A percentile compares a stretch with the other conserved stretches of the same genome.
Evolutionary conservation across 2,888 invertebrate species (phyloP).

Genomic region (Calliscelio sp.): DNA sequence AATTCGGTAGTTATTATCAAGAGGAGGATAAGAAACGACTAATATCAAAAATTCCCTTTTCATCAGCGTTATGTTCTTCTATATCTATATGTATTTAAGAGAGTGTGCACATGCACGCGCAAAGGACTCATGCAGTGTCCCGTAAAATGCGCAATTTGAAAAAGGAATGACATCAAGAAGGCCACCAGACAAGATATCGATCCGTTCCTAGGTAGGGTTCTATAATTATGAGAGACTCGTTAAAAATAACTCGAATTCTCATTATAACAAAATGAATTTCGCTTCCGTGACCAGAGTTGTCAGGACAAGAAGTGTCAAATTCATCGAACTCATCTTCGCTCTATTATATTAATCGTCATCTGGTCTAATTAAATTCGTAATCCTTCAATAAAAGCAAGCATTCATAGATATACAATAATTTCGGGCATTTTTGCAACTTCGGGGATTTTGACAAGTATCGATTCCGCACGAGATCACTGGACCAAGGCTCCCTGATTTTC

Average conservation of each 20-base stretch:
- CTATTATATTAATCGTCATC: slow-evolving; percentile 35
- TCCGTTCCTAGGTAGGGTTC: slow-evolving; percentile 36
- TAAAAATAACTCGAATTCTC: slow-evolving; percentile 59
- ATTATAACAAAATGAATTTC: slow-evolving; percentile 40
- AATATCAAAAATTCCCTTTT: slow-evolving; percentile 41
- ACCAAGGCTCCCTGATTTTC: slow-evolving; percentile 9
- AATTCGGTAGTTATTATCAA: too few species aligned
- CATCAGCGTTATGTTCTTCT: slow-evolving; percentile 26
- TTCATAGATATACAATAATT: too few species aligned
- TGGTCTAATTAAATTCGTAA: not conserved
- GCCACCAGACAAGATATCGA: slow-evolving; percentile 55
- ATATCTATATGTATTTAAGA: too few species aligned
- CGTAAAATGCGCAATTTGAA: slow-evolving; percentile 60
- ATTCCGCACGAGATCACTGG: slow-evolving; percentile 8
- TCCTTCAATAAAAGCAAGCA: too few species aligned
- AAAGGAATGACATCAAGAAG: slow-evolving; percentile 64
- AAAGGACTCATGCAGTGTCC: slow-evolving; percentile 48
- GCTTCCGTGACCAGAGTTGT: not conserved
- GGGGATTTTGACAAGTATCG: slow-evolving; percentile 15
- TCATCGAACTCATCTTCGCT: slow-evolving; percentile 41
- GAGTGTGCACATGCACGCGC: slow-evolving; percentile 15
- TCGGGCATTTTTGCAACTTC: not conserved
- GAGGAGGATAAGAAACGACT: too few species aligned
- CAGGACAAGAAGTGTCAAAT: slow-evolving; percentile 22
- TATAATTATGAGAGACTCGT: slow-evolving; percentile 54